Percentiles rank a stretch among this genome's conserved stretches.
Conservation (phyloP, 2,888 invertebrate genomes). For the Zygogramma bicolorata region DNA sequence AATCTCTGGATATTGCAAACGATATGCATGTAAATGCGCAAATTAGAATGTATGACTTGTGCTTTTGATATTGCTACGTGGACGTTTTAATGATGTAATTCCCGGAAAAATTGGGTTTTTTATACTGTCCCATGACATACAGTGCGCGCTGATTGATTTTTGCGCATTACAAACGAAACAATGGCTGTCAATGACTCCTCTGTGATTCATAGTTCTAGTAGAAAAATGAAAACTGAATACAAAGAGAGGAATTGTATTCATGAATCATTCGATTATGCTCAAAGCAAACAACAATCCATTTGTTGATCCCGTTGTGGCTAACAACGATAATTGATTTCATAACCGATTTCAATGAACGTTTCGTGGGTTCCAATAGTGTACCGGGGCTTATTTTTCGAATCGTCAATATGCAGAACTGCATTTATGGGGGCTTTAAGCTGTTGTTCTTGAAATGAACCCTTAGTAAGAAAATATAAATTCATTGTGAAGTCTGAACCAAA, state of each 20-base stretch:
- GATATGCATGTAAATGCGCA: background rate
- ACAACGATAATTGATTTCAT: background rate
- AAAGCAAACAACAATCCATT: background rate
- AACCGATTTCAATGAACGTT: background rate
- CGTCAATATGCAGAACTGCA: no score
- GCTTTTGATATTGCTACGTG: background rate
- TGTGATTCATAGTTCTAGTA: background rate
- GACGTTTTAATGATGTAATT: background rate
- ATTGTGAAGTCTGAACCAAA: no score
- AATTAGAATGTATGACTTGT: slow-evolving; percentile 5
- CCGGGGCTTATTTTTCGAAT: background rate
- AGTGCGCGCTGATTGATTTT: background rate
- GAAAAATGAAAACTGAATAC: background rate
- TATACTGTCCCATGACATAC: background rate
- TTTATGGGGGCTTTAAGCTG: no score
- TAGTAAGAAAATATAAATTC: no score
- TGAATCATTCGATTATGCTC: background rate
- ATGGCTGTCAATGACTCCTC: slow-evolving; percentile 3
- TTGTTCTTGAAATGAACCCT: no score
- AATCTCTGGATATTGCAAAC: background rate
- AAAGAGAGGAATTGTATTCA: background rate
- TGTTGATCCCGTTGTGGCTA: background rate
- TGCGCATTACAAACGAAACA: background rate
- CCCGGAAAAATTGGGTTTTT: background rate
- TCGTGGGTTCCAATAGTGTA: background rate